A percentile compares a stretch with the other conserved stretches of the same genome.
Evolutionary conservation across 2,113 vertebrate species (phyloP).

Genomic region (Microcebus griseorufus): DNA sequence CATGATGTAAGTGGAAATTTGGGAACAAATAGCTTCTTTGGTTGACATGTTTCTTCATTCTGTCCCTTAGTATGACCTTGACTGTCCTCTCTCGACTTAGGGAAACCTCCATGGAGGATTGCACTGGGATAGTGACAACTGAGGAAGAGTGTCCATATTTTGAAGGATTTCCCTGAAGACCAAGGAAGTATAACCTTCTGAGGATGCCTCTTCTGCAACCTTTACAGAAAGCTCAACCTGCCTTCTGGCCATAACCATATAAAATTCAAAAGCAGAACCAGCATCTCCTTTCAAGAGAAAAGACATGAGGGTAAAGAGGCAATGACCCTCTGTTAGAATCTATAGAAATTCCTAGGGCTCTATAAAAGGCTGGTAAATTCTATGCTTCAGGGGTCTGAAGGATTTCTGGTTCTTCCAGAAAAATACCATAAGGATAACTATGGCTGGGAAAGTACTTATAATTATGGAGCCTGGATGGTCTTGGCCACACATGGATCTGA

Average conservation of each 20-base stretch:
- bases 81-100: neutral
- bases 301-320: neutral
- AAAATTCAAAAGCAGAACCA: constrained; percentile 20
- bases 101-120: neutral
- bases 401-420: neutral
- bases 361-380: neutral
- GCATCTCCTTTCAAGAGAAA: neutral
- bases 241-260: neutral
- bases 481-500: neutral
- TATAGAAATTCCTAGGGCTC: neutral
- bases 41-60: neutral
- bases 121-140: neutral
- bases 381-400: neutral
- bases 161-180: neutral
- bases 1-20: neutral
- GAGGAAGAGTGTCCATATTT: neutral
- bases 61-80: neutral
- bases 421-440: neutral
- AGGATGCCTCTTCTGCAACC: neutral
- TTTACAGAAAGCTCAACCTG: neutral
- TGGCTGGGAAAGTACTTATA: neutral
- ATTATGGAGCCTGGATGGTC: neutral
- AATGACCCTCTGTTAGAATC: neutral
- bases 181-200: neutral
- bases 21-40: neutral